Percentiles rank a stretch among this genome's conserved stretches.
Conservation (phyloP, 2,888 invertebrate species). For the Orthosia gothica region DNA sequence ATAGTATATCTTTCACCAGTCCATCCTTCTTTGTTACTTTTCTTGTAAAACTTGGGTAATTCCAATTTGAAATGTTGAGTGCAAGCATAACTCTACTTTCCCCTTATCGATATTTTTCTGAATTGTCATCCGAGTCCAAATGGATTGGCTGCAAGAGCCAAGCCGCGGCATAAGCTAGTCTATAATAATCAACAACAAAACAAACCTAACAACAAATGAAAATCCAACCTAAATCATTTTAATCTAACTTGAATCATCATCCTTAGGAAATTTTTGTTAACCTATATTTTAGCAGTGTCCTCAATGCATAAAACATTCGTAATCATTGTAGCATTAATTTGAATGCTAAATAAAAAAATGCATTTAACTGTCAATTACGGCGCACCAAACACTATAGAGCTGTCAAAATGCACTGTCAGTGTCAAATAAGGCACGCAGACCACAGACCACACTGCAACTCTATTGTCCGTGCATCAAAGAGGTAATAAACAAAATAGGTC, state of each 20-base stretch:
- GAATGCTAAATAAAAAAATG: background rate
- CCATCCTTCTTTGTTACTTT: too few relatives aligned
- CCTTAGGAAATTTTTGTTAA: background rate
- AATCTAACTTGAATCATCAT: background rate
- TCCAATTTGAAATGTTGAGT: background rate
- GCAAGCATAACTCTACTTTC: too few relatives aligned
- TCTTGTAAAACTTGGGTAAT: background rate
- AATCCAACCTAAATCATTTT: background rate
- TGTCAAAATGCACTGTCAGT: conserved; percentile 44
- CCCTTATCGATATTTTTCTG: too few relatives aligned
- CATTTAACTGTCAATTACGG: conserved; percentile 12
- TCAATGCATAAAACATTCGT: background rate
- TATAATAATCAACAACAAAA: too few relatives aligned
- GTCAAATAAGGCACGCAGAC: conserved; percentile 25
- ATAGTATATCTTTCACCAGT: too few relatives aligned
- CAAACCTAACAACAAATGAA: too few relatives aligned
- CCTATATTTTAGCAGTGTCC: background rate
- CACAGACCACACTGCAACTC: conserved; percentile 37
- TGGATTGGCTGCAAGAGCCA: too few relatives aligned
- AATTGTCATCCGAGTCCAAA: too few relatives aligned
- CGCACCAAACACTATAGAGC: background rate
- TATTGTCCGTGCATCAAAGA: conserved; percentile 33
- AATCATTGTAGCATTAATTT: background rate
- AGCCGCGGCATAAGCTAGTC: too few relatives aligned
- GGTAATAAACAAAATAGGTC: conserved; percentile 52